These are phyloP conservation scores for Cephalopterus ornatus DNA, from an alignment of 2,113 vertebrate species.

Conservation along the genomic window DNA sequence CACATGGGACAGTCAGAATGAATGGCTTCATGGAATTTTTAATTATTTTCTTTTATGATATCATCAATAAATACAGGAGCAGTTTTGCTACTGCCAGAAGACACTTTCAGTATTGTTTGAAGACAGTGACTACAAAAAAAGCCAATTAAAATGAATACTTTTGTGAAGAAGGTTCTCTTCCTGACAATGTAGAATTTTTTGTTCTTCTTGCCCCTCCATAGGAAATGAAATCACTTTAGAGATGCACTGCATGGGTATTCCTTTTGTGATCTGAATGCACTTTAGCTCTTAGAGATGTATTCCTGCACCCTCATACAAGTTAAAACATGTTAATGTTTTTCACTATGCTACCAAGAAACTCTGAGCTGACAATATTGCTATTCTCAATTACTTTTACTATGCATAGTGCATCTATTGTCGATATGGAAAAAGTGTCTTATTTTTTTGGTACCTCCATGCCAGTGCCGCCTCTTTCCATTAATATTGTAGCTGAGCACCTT, in stretches of 20 bases:
- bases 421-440: not conserved
- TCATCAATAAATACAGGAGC: not conserved
- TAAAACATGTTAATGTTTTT: not conserved
- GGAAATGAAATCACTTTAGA: not conserved
- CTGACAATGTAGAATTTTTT: not conserved
- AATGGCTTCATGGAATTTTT: not conserved
- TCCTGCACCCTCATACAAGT: not conserved
- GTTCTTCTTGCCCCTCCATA: not conserved
- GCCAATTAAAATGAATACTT: not conserved
- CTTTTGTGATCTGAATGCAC: not conserved
- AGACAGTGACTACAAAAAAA: not conserved
- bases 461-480: not conserved
- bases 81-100: not conserved
- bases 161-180: not conserved
- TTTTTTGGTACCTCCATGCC: not conserved
- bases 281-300: not conserved
- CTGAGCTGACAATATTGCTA: not conserved
- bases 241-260: not conserved
- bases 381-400: not conserved
- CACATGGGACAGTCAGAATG: not conserved
- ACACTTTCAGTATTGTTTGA: not conserved
- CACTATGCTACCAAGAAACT: not conserved
- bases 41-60: conserved; percentile 8
- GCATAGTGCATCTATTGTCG: not conserved
- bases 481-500: not conserved